Base-by-base conservation (phyloP, 2,113 vertebrate genomes). In the Todiramphus chloris region DNA sequence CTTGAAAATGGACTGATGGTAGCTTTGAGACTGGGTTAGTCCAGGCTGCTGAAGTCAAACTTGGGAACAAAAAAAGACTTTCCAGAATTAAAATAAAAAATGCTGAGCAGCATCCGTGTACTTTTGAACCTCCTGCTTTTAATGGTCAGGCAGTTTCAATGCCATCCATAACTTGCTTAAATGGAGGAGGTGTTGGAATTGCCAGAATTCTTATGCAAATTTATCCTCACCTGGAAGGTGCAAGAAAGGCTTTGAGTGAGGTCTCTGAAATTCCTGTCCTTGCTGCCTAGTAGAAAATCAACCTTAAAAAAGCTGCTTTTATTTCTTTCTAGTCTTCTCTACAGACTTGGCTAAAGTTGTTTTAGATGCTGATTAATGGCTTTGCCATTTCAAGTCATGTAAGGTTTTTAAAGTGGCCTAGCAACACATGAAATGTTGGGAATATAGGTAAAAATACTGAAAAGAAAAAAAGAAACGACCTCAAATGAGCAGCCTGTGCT, bases 71-170 rank as follows among this genome's bases (percentile, higher is more conserved):
- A 70, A 53, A 62, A 53, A 55, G 46, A 24, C 30, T 64, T 78
- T 9, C 46, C 12, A 2, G 44, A 33, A 18, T 1, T 3, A 6
- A 43, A 43, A 15, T 13, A 6, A 44, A 48, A 59, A 46, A 48
- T 13, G 5, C 18, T 51, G 60, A 3, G 35, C 58, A 4, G 4
- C 18, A 16, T 35, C 53, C 5, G 0, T 2, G 11, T 25, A 30
- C 30, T 67, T 63, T 74, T 50, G 19, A 46, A 35, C 31, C 68
- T 51, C 25, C 11, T 63, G 30, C 30, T 68, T 63, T 66, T 64
- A 16, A 41, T 9, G 43, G 11, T 20, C 60, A 69, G 28, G 44
- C 41, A 30, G 8, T 24, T 39, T 33, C 55, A 31, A 10, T 84
- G 30, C 44, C 48, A 6, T 19, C 56, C 35, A 43, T 28, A 41